phyloP scores from a whole-genome alignment of 2,113 vertebrate genomes.

The Pavo muticus region DNA sequence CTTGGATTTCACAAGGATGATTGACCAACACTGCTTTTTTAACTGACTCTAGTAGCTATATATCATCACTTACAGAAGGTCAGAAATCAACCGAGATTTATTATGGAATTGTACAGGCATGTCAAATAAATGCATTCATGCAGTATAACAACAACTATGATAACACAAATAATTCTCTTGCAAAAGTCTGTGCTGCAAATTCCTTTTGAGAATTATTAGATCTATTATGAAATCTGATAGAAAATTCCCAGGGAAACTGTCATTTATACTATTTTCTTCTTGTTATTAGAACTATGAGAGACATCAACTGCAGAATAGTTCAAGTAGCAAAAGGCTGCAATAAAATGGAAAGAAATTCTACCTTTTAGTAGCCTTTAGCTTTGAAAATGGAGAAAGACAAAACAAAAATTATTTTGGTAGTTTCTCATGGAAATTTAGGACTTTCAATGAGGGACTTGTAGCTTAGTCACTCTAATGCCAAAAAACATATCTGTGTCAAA shows the following conservation, averaged over 20 bases:
- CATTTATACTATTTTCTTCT: neutral
- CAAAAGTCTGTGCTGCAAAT: neutral
- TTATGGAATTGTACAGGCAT: neutral
- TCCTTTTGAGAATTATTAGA: neutral
- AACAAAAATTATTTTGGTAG: neutral
- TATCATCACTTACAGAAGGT: neutral
- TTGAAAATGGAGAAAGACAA: neutral
- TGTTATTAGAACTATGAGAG: neutral
- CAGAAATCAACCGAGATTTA: slow-evolving; percentile 4
- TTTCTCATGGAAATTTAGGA: neutral
- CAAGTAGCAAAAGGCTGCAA: neutral
- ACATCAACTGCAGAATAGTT: neutral
- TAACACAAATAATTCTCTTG: neutral
- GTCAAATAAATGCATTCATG: neutral
- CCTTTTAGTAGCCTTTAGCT: neutral
- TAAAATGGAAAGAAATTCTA: neutral
- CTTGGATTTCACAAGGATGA: neutral
- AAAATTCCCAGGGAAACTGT: neutral
- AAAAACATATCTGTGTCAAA: neutral
- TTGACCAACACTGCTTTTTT: neutral
- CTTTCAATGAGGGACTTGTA: neutral
- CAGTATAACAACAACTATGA: neutral
- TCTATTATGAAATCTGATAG: neutral
- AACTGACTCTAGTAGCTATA: neutral
- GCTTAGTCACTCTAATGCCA: neutral